Evolutionary conservation across 2,113 vertebrate species (phyloP).

Genomic region (Myodes glareolus): DNA sequence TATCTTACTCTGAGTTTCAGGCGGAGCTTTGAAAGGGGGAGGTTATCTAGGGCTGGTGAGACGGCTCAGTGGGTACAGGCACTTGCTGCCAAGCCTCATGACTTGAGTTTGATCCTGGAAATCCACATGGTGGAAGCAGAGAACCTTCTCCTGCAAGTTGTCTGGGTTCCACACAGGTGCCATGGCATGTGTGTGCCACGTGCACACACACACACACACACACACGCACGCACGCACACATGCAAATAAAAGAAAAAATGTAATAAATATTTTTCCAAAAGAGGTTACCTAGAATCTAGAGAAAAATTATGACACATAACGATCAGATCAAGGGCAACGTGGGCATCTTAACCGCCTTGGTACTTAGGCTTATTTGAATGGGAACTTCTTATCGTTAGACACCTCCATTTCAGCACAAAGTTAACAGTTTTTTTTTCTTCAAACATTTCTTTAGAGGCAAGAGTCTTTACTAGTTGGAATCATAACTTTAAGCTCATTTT

Average conservation of each 20-base stretch:
- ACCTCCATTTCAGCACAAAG: not conserved
- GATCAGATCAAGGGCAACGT: not conserved
- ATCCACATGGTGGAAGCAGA: not conserved
- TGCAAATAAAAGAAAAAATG: not conserved
- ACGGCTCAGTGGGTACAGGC: not conserved
- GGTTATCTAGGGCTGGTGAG: not conserved
- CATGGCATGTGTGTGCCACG: no score
- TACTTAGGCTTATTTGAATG: not conserved
- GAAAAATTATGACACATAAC: not conserved
- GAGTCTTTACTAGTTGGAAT: fast-evolving
- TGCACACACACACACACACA: not conserved
- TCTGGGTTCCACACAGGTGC: not conserved
- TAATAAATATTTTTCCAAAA: not conserved
- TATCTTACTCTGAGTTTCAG: not conserved
- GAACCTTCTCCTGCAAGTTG: not conserved
- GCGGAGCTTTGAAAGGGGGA: conserved; percentile 35
- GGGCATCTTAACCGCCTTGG: not conserved
- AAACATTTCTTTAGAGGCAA: conserved; percentile 35
- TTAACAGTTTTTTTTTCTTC: not conserved
- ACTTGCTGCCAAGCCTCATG: not conserved
- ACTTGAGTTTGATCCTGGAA: not conserved
- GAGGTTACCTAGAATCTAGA: conserved; percentile 43
- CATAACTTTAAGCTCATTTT: conserved; percentile 46
- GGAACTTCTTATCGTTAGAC: not conserved
- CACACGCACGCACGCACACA: not conserved